These are phyloP conservation scores for Megalops cyprinoides DNA, from an alignment of 2,797 vertebrate species.

Conservation along the genomic window DNA sequence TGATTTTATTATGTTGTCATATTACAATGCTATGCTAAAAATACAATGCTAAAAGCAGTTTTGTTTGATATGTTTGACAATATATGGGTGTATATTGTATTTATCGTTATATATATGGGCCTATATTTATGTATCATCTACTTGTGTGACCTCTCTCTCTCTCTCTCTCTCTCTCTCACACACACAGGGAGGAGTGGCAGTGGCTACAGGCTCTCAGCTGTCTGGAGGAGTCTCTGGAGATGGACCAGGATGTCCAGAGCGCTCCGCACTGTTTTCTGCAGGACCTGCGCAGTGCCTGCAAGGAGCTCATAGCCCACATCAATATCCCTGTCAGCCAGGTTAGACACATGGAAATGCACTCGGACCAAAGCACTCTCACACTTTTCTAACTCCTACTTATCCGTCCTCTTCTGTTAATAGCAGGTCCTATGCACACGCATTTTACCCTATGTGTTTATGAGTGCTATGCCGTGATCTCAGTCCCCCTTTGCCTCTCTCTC, in stretches of 20 bases:
- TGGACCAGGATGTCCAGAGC: constrained; percentile 70
- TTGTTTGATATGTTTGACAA: neutral
- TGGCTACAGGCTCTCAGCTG: constrained; percentile 83
- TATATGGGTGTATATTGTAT: constrained; percentile 7
- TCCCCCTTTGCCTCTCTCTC: constrained; percentile 22
- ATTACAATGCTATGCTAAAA: neutral
- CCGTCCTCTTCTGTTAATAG: neutral
- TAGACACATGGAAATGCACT: constrained; percentile 10
- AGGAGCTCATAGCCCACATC: constrained; percentile 82
- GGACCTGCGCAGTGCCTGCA: constrained; percentile 82
- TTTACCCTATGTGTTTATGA: neutral
- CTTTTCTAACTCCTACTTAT: neutral
- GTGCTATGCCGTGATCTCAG: neutral
- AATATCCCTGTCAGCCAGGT: constrained; percentile 86
- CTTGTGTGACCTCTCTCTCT: neutral
- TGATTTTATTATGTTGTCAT: neutral
- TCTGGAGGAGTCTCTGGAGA: constrained; percentile 71
- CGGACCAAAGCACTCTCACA: neutral
- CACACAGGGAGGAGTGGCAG: constrained; percentile 88
- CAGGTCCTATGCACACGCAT: too few relatives aligned
- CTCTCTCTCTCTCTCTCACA: neutral
- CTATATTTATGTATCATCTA: constrained; percentile 18
- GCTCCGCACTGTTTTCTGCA: constrained; percentile 79
- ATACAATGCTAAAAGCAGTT: neutral
- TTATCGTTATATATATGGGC: too few relatives aligned